Base-by-base conservation (phyloP, 2,797 vertebrate species). In the Adelosebastes latens region DNA sequence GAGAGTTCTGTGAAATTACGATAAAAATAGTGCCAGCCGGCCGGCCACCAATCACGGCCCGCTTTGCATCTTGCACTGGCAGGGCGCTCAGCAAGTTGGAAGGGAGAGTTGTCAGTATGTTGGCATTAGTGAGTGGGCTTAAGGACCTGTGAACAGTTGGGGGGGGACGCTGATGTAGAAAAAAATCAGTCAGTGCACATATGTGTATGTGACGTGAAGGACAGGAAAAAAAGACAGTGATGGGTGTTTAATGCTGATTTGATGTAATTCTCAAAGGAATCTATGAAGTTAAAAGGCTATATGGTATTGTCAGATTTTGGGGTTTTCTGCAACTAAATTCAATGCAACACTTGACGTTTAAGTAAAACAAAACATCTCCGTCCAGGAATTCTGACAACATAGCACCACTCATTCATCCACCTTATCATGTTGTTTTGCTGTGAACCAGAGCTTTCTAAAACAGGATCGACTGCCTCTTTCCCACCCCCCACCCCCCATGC, bases 1-100 rank as follows among this genome's bases (percentile, higher is more conserved):
- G 92, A 95, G 90, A 95, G 94, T 97, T 98, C 97, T 90, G 84
- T 97, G 97, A 97, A 98, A 95, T 96, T 94, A 93, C 87, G 97
- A 96, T 97, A 97, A 97, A 97, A 98, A 98, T 97, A 97, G 97
- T 96, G 93, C 81, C 80, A 75, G 82, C 46, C 77, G 56, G 83
- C 62, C 58, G 52, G 84, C 88, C 87, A 81, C 80, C 86, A 72
- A 72, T 81, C 89, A 81, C 88, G 69, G 52, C 81, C 85, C 85
- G 72, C 89, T 87, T 77, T 68, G 85, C 82, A 34, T 90, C 81
- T 83, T 85, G 79, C 77, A 62, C 86, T 83, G 90, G 83, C 81
- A 80, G 89, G 66, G 53, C 46, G 34, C 72, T 66, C 65, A 69
- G 81, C 81, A 79, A 85, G 90, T 78, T 92, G 92, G 91, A 89